These are phyloP conservation scores for Trypoxylus dichotomus DNA, from an alignment of 1,140 invertebrate species.

Conservation along the genomic window DNA sequence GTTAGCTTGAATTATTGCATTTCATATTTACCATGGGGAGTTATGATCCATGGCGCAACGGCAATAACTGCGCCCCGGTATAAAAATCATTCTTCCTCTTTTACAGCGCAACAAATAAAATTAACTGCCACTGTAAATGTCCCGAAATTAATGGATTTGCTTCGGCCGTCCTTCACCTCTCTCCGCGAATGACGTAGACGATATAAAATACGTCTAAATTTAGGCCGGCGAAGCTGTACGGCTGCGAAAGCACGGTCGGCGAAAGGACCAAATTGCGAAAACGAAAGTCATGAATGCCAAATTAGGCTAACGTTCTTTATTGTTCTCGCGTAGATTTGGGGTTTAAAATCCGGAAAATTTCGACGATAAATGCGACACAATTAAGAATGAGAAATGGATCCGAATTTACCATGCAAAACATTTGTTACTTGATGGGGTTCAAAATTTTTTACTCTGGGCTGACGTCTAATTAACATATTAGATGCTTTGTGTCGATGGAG, in stretches of 20 bases:
- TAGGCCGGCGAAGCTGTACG: background rate
- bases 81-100: constrained; percentile 18
- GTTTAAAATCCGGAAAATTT: background rate
- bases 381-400: background rate
- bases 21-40: background rate
- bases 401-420: background rate
- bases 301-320: constrained; percentile 17
- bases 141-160: constrained; percentile 9
- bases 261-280: background rate
- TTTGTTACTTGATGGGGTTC: background rate
- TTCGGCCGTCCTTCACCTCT: background rate
- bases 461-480: too few relatives aligned
- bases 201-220: constrained; percentile 21
- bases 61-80: background rate
- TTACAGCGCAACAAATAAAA: constrained; percentile 8
- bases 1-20: constrained; percentile 13
- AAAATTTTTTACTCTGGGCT: too few relatives aligned
- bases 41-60: background rate
- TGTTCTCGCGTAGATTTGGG: background rate
- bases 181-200: background rate
- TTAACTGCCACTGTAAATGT: constrained; percentile 20
- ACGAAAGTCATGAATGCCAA: constrained; percentile 16
- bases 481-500: too few relatives aligned
- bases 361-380: background rate
- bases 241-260: background rate